phyloP scores from a whole-genome alignment of 92 coral and sea anemone species.

The Phenganax subtilis region DNA sequence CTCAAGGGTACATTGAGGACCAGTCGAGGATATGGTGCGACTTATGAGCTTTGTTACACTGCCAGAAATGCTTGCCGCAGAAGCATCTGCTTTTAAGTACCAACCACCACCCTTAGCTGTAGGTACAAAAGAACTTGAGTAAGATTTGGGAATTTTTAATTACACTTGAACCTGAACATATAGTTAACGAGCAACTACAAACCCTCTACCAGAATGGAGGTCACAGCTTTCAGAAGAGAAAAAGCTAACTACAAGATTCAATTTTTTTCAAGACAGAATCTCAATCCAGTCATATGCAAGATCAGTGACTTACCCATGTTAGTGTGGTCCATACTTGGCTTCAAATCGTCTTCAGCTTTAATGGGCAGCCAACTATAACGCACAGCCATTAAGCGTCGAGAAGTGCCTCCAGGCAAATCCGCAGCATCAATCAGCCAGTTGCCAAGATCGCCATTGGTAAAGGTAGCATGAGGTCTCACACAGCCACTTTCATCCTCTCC shows the following conservation, averaged over 20 bases:
- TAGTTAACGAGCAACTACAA: no score
- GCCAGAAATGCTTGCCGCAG: conserved; percentile 65
- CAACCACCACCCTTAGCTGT: conserved; percentile 72
- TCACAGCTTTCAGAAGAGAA: no score
- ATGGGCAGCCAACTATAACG: conserved; percentile 77
- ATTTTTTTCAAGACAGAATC: no score
- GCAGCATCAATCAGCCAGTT: conserved; percentile 83
- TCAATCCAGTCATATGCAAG: background rate
- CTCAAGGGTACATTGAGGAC: conserved; percentile 74
- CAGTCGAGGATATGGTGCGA: conserved; percentile 76
- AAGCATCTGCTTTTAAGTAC: conserved; percentile 85
- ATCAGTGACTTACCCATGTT: conserved; percentile 50
- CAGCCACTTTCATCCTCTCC: conserved; percentile 82
- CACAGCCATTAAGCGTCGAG: conserved; percentile 57
- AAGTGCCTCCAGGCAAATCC: conserved; percentile 15
- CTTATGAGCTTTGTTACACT: conserved; percentile 65
- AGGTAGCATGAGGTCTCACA: conserved; percentile 59
- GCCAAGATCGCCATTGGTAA: conserved; percentile 77
- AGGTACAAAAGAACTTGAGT: background rate
- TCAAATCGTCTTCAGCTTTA: conserved; percentile 45
- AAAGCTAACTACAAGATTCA: no score
- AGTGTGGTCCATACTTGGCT: conserved; percentile 83
- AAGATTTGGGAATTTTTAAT: no score
- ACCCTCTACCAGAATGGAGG: no score
- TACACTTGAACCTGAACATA: no score